phyloP scores from a whole-genome alignment of 1,140 invertebrate species.

The Drosophila equinoxialis region DNA sequence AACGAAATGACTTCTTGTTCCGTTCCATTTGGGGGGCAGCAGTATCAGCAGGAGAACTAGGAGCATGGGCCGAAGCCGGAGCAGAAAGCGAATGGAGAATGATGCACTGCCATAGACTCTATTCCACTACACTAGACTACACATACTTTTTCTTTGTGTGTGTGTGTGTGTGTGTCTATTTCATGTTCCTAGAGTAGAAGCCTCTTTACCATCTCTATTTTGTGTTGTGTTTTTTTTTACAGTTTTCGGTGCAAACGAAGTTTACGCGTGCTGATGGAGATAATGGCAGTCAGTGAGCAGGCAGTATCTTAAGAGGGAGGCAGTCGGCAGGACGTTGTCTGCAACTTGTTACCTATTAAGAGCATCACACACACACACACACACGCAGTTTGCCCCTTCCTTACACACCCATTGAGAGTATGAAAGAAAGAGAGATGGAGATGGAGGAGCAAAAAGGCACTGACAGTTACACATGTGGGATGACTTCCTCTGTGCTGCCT shows the following conservation, averaged over 20 bases:
- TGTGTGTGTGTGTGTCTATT: constrained; percentile 9
- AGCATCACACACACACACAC: constrained; percentile 23
- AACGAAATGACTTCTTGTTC: constrained; percentile 79
- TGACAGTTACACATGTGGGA: constrained; percentile 25
- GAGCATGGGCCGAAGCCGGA: constrained; percentile 18
- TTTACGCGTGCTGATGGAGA: constrained; percentile 77
- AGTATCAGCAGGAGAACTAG: constrained; percentile 3
- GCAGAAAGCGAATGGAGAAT: constrained; percentile 4
- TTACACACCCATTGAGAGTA: neutral
- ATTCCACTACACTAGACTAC: constrained; percentile 8
- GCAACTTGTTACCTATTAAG: constrained; percentile 61
- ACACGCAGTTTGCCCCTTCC: neutral
- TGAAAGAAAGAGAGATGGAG: neutral
- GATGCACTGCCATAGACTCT: constrained; percentile 2
- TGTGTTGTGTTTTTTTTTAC: constrained; percentile 6
- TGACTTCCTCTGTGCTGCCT: constrained; percentile 46
- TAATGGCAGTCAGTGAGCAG: constrained; percentile 70
- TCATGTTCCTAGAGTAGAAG: constrained; percentile 3
- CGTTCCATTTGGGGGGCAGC: constrained; percentile 50
- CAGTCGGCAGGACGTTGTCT: constrained; percentile 48
- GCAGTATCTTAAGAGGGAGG: constrained; percentile 17
- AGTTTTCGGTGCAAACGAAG: constrained; percentile 69
- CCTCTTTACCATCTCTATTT: constrained; percentile 17
- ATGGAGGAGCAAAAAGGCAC: constrained; percentile 9
- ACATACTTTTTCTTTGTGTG: constrained; percentile 10